Base-by-base conservation (phyloP, 1,140 invertebrate genomes). In the Neuroterus valhalla region DNA sequence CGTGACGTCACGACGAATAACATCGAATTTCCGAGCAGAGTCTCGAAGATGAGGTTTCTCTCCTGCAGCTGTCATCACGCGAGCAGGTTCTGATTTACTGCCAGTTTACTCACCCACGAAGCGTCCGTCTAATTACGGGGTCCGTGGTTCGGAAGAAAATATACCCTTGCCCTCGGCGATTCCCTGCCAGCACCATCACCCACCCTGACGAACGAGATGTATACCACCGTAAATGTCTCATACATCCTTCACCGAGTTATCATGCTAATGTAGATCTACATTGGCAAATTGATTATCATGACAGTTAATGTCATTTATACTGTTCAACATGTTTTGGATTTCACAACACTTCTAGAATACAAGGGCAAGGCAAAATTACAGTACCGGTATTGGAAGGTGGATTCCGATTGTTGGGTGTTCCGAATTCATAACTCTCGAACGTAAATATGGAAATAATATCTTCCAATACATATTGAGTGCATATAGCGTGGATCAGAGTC, bases 71-170 rank as follows among this genome's bases (percentile, higher is more conserved):
- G 81, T 86, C 84, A 82, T 85, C 84, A 80, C 81, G 80, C 82
- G 78, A 86, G 68, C 79, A 75, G 76, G 52, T 45, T 68, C 79
- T 87, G 85, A 88, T 87, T 87, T 88, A 88, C 82, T 72, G 81
- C 80, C 76, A 78, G 80, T 86, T 86, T 84, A 86, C 82, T 87
- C 85, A 87, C 84, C 84, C 86, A 86, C 85, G 84, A 81, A 82
- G 81, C 81, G 84, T 87, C 78, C 82, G 82, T 88, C 85, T 86
- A 87, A 88, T 88, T 86, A 81, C 83, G 81, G 83, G 84, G 82
- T 85, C 81, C 78, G 79, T 75, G 78, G 71, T 74, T 80, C 75
- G 78, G 72, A 83, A 82, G 81, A 84, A 78, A 81, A 81, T 83
- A 82, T 85, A 81, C 78, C 75, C 78, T 69, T 68, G 69, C 72